A percentile compares a stretch with the other conserved stretches of the same genome.
Evolutionary conservation across 2,888 invertebrate genomes (phyloP).

Genomic region (Formica aserva): DNA sequence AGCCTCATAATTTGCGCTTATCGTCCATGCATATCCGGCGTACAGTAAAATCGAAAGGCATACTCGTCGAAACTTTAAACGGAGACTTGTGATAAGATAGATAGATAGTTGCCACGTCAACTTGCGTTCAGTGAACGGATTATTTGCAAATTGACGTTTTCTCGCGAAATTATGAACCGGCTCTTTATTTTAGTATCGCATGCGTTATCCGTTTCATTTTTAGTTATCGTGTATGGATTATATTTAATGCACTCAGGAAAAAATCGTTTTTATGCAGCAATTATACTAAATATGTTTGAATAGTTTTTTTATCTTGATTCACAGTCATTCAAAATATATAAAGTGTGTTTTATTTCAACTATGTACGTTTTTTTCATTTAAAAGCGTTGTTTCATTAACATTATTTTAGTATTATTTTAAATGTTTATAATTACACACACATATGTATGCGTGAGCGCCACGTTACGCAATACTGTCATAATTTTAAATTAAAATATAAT

Average conservation of each 20-base stretch:
- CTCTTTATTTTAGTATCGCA: background rate
- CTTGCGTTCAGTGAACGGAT: constrained; percentile 1
- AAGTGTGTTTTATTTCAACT: background rate
- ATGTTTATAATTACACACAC: background rate
- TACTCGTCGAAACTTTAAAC: background rate
- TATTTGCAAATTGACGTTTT: constrained; percentile 5
- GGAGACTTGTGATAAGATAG: constrained; percentile 9
- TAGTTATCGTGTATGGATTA: background rate
- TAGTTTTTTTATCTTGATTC: background rate
- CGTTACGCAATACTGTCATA: background rate
- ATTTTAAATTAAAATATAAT: background rate
- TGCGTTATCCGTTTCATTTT: background rate
- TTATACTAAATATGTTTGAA: background rate
- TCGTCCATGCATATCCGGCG: background rate
- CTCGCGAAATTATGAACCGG: background rate
- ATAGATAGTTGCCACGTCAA: constrained; percentile 21
- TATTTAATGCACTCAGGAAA: background rate
- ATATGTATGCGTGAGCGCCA: background rate
- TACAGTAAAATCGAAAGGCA: constrained; percentile 21
- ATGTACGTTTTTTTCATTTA: background rate
- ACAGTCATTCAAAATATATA: background rate
- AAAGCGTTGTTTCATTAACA: background rate
- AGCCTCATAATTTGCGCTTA: background rate
- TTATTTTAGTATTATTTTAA: background rate
- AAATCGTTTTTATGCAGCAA: background rate